Conservation (phyloP, 2,888 invertebrate genomes). For the Rhopalosiphum nymphaeae region DNA sequence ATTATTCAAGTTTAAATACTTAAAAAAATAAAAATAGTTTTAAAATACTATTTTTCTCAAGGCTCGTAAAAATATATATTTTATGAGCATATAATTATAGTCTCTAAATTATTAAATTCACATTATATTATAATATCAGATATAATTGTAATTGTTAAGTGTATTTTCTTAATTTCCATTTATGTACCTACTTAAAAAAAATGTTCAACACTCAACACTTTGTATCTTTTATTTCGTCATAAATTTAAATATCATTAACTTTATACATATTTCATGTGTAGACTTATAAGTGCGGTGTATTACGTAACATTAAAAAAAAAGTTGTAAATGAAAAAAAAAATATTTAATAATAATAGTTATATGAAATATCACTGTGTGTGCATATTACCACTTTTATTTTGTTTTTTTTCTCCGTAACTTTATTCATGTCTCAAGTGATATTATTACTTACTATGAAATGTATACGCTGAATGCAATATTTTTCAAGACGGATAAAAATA, state of each 20-base stretch:
- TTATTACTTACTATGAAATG: constrained; percentile 8
- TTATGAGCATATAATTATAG: not conserved
- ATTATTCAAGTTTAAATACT: not conserved
- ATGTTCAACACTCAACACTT: not conserved
- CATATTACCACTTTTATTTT: constrained; percentile 19
- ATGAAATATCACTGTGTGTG: not conserved
- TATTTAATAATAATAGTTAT: not conserved
- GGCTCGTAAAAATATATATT: not conserved
- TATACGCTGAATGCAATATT: not conserved
- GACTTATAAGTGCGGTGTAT: not conserved
- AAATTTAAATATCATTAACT: not conserved
- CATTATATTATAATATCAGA: not conserved
- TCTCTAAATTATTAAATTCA: not conserved
- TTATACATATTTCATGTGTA: not conserved
- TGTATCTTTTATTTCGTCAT: not conserved
- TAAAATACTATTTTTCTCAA: not conserved
- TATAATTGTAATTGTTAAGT: not conserved
- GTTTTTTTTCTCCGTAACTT: not conserved
- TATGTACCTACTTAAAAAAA: not conserved
- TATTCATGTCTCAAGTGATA: constrained; percentile 36
- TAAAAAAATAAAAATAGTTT: not conserved
- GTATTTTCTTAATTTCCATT: not conserved
- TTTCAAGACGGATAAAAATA: constrained; percentile 9
- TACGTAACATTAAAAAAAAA: not conserved
- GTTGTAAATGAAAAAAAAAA: not conserved